Evolutionary conservation across 1,140 invertebrate genomes (phyloP).

Genomic region (Listronotus bonariensis): DNA sequence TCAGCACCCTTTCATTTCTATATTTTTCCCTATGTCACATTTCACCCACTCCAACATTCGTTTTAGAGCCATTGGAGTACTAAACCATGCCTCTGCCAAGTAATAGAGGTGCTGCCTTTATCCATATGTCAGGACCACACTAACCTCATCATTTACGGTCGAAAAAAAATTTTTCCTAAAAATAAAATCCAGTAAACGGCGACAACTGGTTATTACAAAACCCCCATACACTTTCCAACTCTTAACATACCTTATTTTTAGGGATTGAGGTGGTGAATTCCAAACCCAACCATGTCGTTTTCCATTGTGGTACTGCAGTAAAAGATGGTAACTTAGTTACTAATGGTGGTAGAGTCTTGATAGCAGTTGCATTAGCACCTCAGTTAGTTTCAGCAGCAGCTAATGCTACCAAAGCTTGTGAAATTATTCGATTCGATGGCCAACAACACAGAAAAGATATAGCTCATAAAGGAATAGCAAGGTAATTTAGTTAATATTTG

Average conservation of each 20-base stretch:
- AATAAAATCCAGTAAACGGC: no score
- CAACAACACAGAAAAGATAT: conserved; percentile 89
- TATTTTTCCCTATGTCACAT: no score
- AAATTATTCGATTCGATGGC: conserved; percentile 79
- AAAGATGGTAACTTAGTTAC: conserved; percentile 71
- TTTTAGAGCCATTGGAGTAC: no score
- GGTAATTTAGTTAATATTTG: conserved; percentile 60
- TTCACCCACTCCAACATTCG: no score
- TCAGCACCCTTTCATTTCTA: no score
- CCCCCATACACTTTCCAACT: no score
- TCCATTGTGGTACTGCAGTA: conserved; percentile 72
- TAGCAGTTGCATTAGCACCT: conserved; percentile 72
- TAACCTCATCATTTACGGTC: no score
- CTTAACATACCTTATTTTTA: conserved; percentile 17
- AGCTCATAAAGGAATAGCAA: conserved; percentile 80
- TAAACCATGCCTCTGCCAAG: no score
- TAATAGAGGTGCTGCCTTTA: no score
- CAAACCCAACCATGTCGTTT: conserved; percentile 62
- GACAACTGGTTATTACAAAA: background rate
- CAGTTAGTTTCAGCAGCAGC: conserved; percentile 74
- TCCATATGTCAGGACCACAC: no score
- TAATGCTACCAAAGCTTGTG: conserved; percentile 70
- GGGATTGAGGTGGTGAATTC: conserved; percentile 52
- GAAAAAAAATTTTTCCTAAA: no score
- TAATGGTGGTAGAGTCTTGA: conserved; percentile 90